Base-by-base conservation (phyloP, 2,888 invertebrate species). In the Pyrrhosoma nymphula region DNA sequence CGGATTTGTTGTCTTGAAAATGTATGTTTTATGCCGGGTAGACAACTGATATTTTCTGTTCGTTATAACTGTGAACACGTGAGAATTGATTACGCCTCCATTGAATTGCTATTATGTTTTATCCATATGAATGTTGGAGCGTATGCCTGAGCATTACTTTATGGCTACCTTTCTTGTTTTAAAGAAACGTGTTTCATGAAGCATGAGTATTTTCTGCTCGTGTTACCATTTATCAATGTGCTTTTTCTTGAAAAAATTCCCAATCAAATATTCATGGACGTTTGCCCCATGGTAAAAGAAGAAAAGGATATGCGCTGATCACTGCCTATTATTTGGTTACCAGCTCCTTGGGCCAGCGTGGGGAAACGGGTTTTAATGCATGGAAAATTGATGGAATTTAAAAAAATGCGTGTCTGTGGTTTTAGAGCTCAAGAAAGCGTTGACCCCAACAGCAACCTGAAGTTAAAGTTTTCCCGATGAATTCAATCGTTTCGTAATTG, bases 401-500 rank as follows among this genome's bases (percentile, higher is more conserved):
- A 6, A 47, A 26, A 55, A 89, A 55, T 1, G 12, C 12, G 16
- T 12, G n/a, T 16, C 10, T 88, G 23, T 23, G 12, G 26, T 69
- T 88, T 88, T 47, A 14, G 35, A 30, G 88, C 20, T 47, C 18
- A 56, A n/a, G 89, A 20, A 60, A 60, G 55, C 47, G 47, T 47
- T 89, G 89, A 89, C 26, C 89, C 55, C 89, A 0, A 14, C 39
- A 55, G 89, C 89, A 82, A 39, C 47, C 56, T 89, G 26, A 47
- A 10, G 26, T 47, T 39, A 23, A 88, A 88, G 47, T 4, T 88
- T 88, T 88, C 18, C 6, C 88, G 47, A 10, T 8, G 39, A 88
- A 14, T 55, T 89, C 56, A 89, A 55, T 56, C 56, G 56, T 39
- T 16, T 89, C 89, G 55, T 89, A 55, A 89, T 89, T 89, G 89